Conservation (phyloP, 2,888 invertebrate species). For the Iphiclides podalirius region DNA sequence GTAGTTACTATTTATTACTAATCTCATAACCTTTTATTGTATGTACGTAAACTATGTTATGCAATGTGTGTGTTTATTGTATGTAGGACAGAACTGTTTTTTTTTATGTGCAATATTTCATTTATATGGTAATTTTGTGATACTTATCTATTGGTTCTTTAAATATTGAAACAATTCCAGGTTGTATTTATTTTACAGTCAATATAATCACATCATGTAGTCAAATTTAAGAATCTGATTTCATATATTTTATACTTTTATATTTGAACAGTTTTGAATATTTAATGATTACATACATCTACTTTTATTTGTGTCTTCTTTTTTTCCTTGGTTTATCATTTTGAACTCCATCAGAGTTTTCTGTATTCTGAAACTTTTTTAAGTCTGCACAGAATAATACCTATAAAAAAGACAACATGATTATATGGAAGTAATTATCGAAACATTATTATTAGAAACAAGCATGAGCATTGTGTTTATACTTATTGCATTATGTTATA, state of each 20-base stretch:
- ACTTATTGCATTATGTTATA: too few relatives aligned
- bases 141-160: too few relatives aligned
- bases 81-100: too few relatives aligned
- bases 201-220: neutral
- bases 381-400: constrained; percentile 90
- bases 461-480: too few relatives aligned
- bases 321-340: constrained; percentile 48
- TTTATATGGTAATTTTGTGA: too few relatives aligned
- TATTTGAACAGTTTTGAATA: constrained; percentile 30
- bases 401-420: constrained; percentile 76
- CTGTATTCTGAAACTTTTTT: constrained; percentile 82
- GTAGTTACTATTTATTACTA: too few relatives aligned
- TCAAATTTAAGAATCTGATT: neutral
- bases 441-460: too few relatives aligned
- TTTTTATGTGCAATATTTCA: too few relatives aligned
- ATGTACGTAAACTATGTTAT: too few relatives aligned
- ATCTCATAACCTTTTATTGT: too few relatives aligned
- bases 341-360: constrained; percentile 23
- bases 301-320: constrained; percentile 35
- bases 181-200: constrained; percentile 3
- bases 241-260: constrained; percentile 39
- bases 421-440: too few relatives aligned
- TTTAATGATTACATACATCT: constrained; percentile 8
- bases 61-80: too few relatives aligned
- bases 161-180: constrained; percentile 9